These are phyloP conservation scores for Drosophila anceps DNA, from an alignment of 2,888 invertebrate genomes.

Conservation along the genomic window DNA sequence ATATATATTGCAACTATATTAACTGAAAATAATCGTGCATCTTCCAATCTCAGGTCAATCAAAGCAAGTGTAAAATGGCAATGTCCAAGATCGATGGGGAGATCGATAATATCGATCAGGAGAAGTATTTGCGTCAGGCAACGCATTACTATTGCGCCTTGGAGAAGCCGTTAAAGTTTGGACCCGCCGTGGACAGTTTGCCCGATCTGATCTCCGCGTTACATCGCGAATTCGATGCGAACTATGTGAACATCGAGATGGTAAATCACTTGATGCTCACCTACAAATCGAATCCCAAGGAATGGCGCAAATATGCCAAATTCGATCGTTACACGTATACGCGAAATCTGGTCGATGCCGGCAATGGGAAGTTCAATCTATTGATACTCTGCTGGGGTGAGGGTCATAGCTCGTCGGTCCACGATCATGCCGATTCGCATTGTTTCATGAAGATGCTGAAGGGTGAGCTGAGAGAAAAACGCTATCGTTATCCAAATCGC, in stretches of 20 bases:
- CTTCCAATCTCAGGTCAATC: conserved; percentile 74
- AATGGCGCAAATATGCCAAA: conserved; percentile 98
- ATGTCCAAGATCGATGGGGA: conserved; percentile 79
- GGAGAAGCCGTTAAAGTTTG: conserved; percentile 84
- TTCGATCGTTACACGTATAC: conserved; percentile 97
- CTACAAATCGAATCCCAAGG: conserved; percentile 94
- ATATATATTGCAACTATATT: not conserved
- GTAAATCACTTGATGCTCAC: conserved; percentile 91
- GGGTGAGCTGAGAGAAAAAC: conserved; percentile 92
- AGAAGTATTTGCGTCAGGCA: conserved; percentile 83
- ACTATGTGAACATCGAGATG: conserved; percentile 95
- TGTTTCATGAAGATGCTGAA: conserved; percentile 98
- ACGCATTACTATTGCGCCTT: conserved; percentile 84
- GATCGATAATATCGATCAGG: conserved; percentile 81
- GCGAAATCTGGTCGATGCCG: conserved; percentile 96
- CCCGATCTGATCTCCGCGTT: conserved; percentile 89
- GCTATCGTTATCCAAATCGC: conserved; percentile 82
- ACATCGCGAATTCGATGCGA: conserved; percentile 91
- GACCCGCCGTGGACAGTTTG: conserved; percentile 85
- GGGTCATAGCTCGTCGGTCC: conserved; percentile 97
- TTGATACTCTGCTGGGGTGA: conserved; percentile 99
- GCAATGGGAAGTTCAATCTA: conserved; percentile 98
- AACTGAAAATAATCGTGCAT: not conserved
- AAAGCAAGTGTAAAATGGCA: conserved; percentile 81
- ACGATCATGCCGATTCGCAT: conserved; percentile 98